These are phyloP conservation scores for Lordiphosa fenestrarum DNA, from an alignment of 2,888 invertebrate species.

Conservation along the genomic window DNA sequence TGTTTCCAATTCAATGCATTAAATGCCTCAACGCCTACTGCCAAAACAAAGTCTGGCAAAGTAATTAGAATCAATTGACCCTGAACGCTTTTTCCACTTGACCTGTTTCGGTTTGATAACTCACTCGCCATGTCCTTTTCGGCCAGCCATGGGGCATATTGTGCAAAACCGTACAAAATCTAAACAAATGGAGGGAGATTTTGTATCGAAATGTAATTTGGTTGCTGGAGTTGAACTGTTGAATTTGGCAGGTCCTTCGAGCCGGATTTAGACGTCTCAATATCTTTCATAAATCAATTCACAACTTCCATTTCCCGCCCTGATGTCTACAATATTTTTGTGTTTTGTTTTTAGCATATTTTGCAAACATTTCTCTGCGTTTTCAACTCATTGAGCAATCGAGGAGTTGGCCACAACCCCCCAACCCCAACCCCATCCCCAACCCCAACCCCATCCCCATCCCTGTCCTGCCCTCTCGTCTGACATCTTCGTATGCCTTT, in stretches of 20 bases:
- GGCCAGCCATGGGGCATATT: too few species aligned
- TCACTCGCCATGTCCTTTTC: conserved; percentile 19
- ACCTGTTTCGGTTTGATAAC: conserved; percentile 52
- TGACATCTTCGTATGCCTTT: conserved; percentile 22
- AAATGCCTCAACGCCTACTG: neutral
- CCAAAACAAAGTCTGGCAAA: conserved; percentile 1
- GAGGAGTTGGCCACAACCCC: conserved; percentile 40
- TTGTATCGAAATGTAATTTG: too few species aligned
- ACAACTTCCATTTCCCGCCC: too few species aligned
- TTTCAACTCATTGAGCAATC: conserved; percentile 60
- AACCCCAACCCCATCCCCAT: too few species aligned
- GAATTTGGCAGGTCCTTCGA: too few species aligned
- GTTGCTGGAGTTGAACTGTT: too few species aligned
- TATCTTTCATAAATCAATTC: too few species aligned
- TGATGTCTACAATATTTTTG: neutral
- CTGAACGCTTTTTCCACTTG: conserved; percentile 62
- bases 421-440: neutral
- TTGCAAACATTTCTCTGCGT: conserved; percentile 51
- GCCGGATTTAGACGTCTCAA: too few species aligned
- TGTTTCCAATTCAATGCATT: too few species aligned
- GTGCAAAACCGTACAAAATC: too few species aligned
- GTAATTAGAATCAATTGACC: conserved; percentile 59
- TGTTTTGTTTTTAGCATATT: conserved; percentile 39
- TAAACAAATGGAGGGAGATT: too few species aligned
- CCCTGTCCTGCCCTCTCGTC: neutral